Conservation (phyloP, 1,140 invertebrate genomes). For the Parapsyche elsis region DNA sequence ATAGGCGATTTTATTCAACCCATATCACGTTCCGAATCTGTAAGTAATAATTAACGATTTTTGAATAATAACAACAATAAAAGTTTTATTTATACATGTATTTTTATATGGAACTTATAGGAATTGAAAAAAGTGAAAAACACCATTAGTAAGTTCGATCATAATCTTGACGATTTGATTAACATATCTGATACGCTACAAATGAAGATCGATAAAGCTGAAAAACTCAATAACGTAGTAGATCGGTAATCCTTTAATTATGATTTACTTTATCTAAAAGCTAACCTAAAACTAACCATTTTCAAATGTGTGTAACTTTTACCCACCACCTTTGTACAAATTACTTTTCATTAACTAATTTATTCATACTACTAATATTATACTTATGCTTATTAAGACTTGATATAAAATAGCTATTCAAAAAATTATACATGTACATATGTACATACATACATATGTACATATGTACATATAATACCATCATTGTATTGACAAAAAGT, state of each 20-base stretch:
- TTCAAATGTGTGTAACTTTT: too few relatives aligned
- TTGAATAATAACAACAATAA: too few relatives aligned
- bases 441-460: too few relatives aligned
- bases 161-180: conserved; percentile 78
- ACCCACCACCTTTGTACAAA: too few relatives aligned
- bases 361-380: too few relatives aligned
- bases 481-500: too few relatives aligned
- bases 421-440: too few relatives aligned
- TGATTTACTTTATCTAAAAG: neutral
- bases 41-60: conserved; percentile 57
- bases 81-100: too few relatives aligned
- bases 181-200: conserved; percentile 74
- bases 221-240: conserved; percentile 69
- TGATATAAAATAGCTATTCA: too few relatives aligned
- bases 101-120: neutral
- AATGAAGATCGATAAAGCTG: conserved; percentile 71
- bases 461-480: too few relatives aligned
- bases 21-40: conserved; percentile 70
- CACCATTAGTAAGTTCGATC: conserved; percentile 66
- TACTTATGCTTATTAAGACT: too few relatives aligned
- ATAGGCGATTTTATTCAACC: conserved; percentile 76
- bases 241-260: neutral
- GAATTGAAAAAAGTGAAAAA: neutral
- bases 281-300: neutral
- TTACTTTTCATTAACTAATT: too few relatives aligned